Conservation (phyloP, 1,140 invertebrate genomes). For the Pinna nobilis region DNA sequence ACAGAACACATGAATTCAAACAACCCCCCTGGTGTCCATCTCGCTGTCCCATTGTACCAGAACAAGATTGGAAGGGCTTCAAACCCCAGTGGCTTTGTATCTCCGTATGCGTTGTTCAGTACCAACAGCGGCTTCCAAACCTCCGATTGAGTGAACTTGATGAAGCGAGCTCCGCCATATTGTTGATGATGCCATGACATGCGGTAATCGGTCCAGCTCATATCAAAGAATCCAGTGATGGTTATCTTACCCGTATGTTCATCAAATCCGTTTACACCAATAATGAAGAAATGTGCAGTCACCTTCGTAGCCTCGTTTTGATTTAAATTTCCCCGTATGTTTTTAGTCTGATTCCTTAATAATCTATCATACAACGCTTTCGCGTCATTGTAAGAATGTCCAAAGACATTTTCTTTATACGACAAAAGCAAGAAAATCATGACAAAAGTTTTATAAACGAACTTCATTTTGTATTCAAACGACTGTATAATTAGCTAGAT, state of each 20-base stretch:
- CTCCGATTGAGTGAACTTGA: slow-evolving; percentile 24
- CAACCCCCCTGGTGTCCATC: slow-evolving; percentile 38
- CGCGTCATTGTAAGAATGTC: no score
- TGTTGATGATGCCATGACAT: neutral
- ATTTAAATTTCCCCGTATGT: no score
- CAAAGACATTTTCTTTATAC: no score
- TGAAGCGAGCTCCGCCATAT: neutral
- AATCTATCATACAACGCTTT: no score
- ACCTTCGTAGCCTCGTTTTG: no score
- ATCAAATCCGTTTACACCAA: slow-evolving; percentile 46
- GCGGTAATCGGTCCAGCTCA: slow-evolving; percentile 28
- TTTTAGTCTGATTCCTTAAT: no score
- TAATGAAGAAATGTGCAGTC: no score
- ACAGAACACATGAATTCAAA: slow-evolving; percentile 32
- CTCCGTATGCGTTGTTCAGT: slow-evolving; percentile 31
- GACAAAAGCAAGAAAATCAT: no score
- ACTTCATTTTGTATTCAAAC: no score
- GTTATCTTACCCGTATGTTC: slow-evolving; percentile 43
- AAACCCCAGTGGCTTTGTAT: slow-evolving; percentile 18
- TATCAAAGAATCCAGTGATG: slow-evolving; percentile 34
- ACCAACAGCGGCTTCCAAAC: slow-evolving; percentile 42
- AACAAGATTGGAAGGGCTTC: slow-evolving; percentile 24
- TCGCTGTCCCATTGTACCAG: slow-evolving; percentile 5
- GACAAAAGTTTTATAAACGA: no score
- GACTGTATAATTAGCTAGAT: no score